Base-by-base conservation (phyloP, 2,797 vertebrate genomes). In the Pogoniulus pusillus region DNA sequence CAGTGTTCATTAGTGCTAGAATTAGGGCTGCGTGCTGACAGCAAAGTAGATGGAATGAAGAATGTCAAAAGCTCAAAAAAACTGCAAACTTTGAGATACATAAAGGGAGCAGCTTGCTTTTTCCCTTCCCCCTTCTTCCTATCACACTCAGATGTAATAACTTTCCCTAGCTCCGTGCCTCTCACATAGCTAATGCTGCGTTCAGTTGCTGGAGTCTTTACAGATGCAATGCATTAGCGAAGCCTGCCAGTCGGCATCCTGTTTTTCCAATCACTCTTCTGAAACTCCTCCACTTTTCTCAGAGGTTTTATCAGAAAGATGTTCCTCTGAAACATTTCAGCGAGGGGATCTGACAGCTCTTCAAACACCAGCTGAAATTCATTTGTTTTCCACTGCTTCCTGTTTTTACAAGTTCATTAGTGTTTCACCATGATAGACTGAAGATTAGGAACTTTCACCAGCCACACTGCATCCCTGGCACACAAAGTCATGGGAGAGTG, bases 301-400 rank as follows among this genome's bases (percentile, higher is more conserved):
- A 97, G 94, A 96, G 92, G 80, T 94, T 93, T 97, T 97, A 97
- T 95, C 96, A 96, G 91, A 94, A 91, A 94, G 95, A 95, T 93
- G 91, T 96, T 96, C 96, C 87, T 96, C 95, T 96, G 95, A 97
- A 96, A 82, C 96, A 93, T 96, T 96, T 96, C 97, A 96, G 92
- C 76, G 2, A 96, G 93, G 66, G 74, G 91, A 97, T 94, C 89
- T 96, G 96, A 97, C 97, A 97, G 95, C 80, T 93, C 95, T 97
- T 97, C 95, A 94, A 97, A 96, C 96, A 95, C 96, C 97, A 98
- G 97, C 97, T 97, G 97, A 97, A 97, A 96, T 96, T 96, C 94
- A 97, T 97, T 96, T 96, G 95, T 96, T 95, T 96, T 94, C 94
- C 87, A 22, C 90, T 65, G 85, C 95, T 97, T 97, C 97, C 97